Conservation (phyloP, 2,888 invertebrate species). For the Electrophaes corylata region DNA sequence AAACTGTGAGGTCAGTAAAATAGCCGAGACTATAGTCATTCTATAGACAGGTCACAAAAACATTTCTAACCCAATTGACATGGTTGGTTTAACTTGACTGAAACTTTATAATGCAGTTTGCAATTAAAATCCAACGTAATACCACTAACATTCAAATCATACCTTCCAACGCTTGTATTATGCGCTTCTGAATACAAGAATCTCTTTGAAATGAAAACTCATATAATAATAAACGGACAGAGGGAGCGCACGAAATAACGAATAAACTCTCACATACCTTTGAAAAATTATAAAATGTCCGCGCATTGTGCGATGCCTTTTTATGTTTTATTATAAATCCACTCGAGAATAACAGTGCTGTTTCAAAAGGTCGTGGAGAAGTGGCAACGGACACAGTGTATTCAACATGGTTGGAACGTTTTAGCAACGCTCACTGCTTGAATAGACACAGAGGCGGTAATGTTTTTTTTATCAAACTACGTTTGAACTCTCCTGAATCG, state of each 20-base stretch:
- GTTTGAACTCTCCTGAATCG: too few species aligned
- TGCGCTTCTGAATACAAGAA: conserved; percentile 31
- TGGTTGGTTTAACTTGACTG: too few species aligned
- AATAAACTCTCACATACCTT: conserved; percentile 32
- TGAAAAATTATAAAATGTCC: conserved; percentile 33
- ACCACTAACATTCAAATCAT: neutral
- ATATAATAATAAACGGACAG: conserved; percentile 24
- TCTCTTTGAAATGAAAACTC: conserved; percentile 22
- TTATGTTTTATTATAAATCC: conserved; percentile 41
- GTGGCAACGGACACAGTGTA: conserved; percentile 11
- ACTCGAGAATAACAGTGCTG: conserved; percentile 38
- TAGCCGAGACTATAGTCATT: too few species aligned
- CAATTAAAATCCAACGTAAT: neutral
- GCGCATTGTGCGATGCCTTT: conserved; percentile 27
- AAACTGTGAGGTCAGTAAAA: too few species aligned
- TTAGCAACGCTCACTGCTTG: too few species aligned
- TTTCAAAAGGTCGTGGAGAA: conserved; percentile 31
- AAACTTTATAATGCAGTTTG: neutral
- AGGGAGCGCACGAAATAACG: conserved; percentile 32
- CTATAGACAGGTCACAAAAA: too few species aligned
- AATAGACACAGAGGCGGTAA: too few species aligned
- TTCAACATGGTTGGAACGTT: neutral
- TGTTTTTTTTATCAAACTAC: too few species aligned
- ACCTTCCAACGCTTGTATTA: neutral
- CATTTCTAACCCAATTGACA: too few species aligned